Evolutionary conservation across 2,113 vertebrate genomes (phyloP), one percentile per base, ranked within the genome.

Genomic region (Furnarius figulus): DNA sequence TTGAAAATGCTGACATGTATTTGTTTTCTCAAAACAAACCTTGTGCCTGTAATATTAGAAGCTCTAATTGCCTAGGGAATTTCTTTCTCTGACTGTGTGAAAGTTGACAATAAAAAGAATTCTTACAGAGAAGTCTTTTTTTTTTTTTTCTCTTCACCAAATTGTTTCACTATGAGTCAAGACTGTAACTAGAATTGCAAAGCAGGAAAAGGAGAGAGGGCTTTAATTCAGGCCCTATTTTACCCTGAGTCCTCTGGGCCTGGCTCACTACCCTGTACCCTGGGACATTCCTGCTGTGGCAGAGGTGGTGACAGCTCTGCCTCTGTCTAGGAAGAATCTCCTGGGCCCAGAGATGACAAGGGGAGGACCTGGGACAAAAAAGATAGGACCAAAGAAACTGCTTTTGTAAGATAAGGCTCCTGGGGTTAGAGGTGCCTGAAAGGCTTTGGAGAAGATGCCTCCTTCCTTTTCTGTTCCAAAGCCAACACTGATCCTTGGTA

Each of bases 1-100:
- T 63, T 8, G 13, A 93, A 96, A 95, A 82, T 62, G 80, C 83
- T 96, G 92, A 83, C 58, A 42, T 46, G 18, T 55, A 76, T 87
- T 93, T 93, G 68, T 78, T 94, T 93, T 81, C 83, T 92, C 76
- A 75, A 96, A 96, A 85, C 70, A 87, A 85, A 78, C 52, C 76
- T 78, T 75, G n/a, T 78, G 85, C 49, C 61, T 91, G 68, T 65
- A 94, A 72, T 49, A n/a, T 84, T 72, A 90, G 86, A 84, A 78
- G 65, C 68, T 94, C 44, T 77, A 75, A 90, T 71, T 91, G 67
- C 82, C 67, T 33, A 27, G 82, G 82, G 85, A 91, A 61, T 93
- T 84, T 89, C 78, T 88, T 86, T 47, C 55, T 87, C 72, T 52
- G 52, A 74, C 68, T 90, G 53, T 81, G 68, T 91, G 59, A 61